These are phyloP conservation scores for Coronaproctus castanopsis DNA, from an alignment of 2,888 invertebrate genomes.

Conservation along the genomic window DNA sequence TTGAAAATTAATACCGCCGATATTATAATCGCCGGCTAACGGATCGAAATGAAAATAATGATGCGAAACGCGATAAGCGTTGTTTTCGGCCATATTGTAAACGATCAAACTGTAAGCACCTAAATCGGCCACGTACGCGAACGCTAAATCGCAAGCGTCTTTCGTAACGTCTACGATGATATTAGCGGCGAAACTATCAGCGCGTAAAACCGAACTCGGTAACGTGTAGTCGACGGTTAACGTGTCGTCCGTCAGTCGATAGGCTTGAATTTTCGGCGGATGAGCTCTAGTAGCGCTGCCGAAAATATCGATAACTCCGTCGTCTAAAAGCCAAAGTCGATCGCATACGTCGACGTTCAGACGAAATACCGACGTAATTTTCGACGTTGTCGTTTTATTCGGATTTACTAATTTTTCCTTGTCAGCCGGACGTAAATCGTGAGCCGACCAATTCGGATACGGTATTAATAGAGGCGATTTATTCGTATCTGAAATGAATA, in stretches of 20 bases:
- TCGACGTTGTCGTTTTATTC: constrained; percentile 12
- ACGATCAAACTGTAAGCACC: constrained; percentile 53
- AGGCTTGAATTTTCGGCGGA: constrained; percentile 44
- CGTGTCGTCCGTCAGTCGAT: constrained; percentile 53
- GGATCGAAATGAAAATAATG: constrained; percentile 55
- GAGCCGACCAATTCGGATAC: constrained; percentile 58
- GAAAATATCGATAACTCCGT: constrained; percentile 49
- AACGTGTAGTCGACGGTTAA: constrained; percentile 46
- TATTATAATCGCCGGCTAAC: constrained; percentile 46
- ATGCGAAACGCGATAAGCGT: constrained; percentile 58
- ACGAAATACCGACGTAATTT: constrained; percentile 46
- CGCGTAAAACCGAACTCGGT: constrained; percentile 43
- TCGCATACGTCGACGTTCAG: constrained; percentile 51
- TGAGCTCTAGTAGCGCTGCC: constrained; percentile 37
- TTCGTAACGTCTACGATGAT: constrained; percentile 50
- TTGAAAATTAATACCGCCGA: constrained; percentile 51
- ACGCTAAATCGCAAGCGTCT: constrained; percentile 50
- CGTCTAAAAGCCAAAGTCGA: constrained; percentile 59
- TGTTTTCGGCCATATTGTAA: constrained; percentile 48
- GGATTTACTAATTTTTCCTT: constrained; percentile 10
- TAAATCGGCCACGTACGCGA: constrained; percentile 52
- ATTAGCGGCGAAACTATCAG: constrained; percentile 61
- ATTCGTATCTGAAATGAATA: constrained; percentile 16
- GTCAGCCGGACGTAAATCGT: constrained; percentile 55
- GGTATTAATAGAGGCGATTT: constrained; percentile 47